Evolutionary conservation across 2,888 invertebrate species (phyloP), one percentile per base, ranked within the genome.

Genomic region (Sacculina carcini): DNA sequence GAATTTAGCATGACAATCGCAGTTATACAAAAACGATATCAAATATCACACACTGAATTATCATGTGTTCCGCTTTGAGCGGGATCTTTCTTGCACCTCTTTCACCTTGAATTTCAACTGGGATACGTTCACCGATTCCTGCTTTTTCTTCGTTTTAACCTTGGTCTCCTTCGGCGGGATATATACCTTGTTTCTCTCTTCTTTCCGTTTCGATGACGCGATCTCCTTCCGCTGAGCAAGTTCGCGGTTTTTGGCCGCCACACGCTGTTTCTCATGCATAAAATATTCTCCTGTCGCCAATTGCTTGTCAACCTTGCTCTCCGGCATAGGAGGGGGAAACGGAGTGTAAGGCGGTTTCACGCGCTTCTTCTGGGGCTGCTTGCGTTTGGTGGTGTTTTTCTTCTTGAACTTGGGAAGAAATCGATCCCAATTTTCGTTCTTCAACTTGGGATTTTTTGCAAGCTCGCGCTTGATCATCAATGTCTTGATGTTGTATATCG

Each of bases 271-370:
- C 62, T 84, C 78, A 60, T 79, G 85, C 49, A 96, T 74, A 74
- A 98, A 98, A 67, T 85, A 98, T 70, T 96, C 94, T 52, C 98
- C 98, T 40, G 80, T 75, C n/a, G 84, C 89, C 62, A 98, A 67
- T 66, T 89, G 75, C 62, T 80, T 80, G 65, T 98, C 96, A 60
- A 76, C 72, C 68, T 96, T 96, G 66, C 90, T 87, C 63, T 89
- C 85, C 14, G 75, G 73, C 63, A 84, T 92, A 4, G 85, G 74
- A 3, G 96, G 96, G 52, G 98, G 96, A 74, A 96, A 98, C 23
- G 96, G 96, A 55, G 94, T 96, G 64, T 96, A 98, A 10, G 78
- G 77, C 64, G 85, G 85, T 72, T 94, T 94, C n/a, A 73, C 70
- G 59, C 77, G 78, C 67, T 84, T 87, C 59, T 79, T 79, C 63